Evolutionary conservation across 1,140 invertebrate genomes (phyloP), one percentile per base, ranked within the genome.

Genomic region (Drosophila sechellia): DNA sequence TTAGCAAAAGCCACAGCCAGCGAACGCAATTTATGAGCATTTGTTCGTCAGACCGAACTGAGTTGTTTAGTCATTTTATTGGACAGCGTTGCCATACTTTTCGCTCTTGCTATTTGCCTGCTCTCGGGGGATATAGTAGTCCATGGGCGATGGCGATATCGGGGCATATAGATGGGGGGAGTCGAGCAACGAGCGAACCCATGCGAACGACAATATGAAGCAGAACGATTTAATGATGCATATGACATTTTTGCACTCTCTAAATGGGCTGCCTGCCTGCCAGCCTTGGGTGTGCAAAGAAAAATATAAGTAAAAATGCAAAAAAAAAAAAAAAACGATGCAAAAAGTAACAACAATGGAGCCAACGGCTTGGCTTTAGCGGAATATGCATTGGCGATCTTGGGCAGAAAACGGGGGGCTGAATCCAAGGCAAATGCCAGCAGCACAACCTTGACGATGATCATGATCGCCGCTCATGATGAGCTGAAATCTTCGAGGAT

Each of bases 211-310:
- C 84, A 90, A 87, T 87, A 90, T 90, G 87, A 90, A 83, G 87
- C 89, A 87, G 84, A 90, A 84, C 87, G 89, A 78, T 87, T 90
- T 91, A 90, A 90, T 90, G 87, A 90, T 89, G 89, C 87, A 89
- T 90, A 90, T 84, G 89, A 90, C 87, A 90, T 90, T 90, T 90
- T 90, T 91, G 87, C 89, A 89, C 87, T 90, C 87, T 90, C 81
- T 90, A 90, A 87, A 87, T 89, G 83, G 83, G 74, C 81, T 81
- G 69, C 49, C 81, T 76, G 59, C 54, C 42, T 45, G 42, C 42
- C 42, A 75, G 56, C 74, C 75, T 81, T 78, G 74, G 73, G 69
- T 40, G 64, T 74, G 52, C 61, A 68, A 35, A 56, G 15, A 56
- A 66, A 66, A 61, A 37, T 4, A 37, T 13, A 37, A 39, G 37